These are phyloP conservation scores for Drosophila flavopinicola DNA, from an alignment of 2,888 invertebrate genomes.

Conservation along the genomic window DNA sequence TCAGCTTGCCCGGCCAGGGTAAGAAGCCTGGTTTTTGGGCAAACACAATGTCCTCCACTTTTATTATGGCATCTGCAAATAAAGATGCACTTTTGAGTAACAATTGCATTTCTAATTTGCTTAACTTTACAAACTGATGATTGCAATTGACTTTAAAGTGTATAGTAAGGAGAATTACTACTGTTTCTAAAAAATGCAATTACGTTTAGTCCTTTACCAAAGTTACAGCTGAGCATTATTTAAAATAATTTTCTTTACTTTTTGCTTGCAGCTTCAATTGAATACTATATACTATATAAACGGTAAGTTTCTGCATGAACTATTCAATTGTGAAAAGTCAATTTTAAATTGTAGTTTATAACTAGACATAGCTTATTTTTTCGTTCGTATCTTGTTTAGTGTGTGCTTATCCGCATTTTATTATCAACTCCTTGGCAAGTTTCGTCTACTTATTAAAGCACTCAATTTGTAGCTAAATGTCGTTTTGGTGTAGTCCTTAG, in stretches of 20 bases:
- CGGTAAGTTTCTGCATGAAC: conserved; percentile 44
- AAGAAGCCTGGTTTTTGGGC: conserved; percentile 27
- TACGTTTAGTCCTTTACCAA: too few species aligned
- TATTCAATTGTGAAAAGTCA: too few species aligned
- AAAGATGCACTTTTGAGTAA: too few species aligned
- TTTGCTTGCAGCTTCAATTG: conserved; percentile 54
- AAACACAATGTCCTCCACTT: conserved; percentile 38
- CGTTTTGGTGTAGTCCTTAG: conserved; percentile 50
- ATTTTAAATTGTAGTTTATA: not conserved
- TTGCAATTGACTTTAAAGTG: too few species aligned
- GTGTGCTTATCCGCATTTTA: not conserved
- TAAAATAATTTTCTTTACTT: not conserved
- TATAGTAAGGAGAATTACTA: too few species aligned
- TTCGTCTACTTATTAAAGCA: conserved; percentile 31
- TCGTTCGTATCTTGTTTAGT: not conserved
- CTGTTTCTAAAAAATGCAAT: too few species aligned
- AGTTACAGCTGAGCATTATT: too few species aligned
- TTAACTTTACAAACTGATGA: too few species aligned
- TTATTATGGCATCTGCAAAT: not conserved
- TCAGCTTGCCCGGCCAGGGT: conserved; percentile 40
- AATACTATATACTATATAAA: conserved; percentile 1
- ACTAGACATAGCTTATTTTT: not conserved
- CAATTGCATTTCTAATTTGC: not conserved
- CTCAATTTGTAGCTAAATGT: conserved; percentile 45
- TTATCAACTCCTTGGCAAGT: conserved; percentile 13